phyloP scores from a whole-genome alignment of 2,113 vertebrate genomes.

The Xyrauchen texanus region DNA sequence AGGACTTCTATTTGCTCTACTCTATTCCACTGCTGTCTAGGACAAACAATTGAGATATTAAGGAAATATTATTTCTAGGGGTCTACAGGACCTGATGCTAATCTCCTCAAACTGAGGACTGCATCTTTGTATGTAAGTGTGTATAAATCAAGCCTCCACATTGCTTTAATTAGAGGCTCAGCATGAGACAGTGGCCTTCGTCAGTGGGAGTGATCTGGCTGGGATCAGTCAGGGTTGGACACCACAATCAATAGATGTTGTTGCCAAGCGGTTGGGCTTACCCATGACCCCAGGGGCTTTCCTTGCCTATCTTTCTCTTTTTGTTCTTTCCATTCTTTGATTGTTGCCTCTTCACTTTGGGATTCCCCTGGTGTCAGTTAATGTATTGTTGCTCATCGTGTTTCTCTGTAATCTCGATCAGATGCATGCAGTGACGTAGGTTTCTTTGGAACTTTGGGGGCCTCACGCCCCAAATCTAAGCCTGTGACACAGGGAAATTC shows the following conservation, averaged over 20 bases:
- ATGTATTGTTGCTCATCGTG: constrained; percentile 62
- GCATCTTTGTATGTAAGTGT: constrained; percentile 21
- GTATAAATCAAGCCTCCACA: constrained; percentile 38
- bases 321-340: constrained; percentile 44
- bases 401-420: constrained; percentile 68
- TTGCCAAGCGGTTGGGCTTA: constrained; percentile 66
- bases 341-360: constrained; percentile 62
- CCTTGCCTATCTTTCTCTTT: constrained; percentile 34
- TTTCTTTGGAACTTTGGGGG: not conserved
- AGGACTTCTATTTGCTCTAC: too few relatives aligned
- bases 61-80: not conserved
- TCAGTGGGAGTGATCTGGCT: constrained; percentile 64
- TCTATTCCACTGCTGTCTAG: too few relatives aligned
- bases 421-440: constrained; percentile 49
- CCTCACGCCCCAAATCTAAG: not conserved
- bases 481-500: not conserved
- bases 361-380: constrained; percentile 60
- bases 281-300: constrained; percentile 64
- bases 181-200: constrained; percentile 62
- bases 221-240: constrained; percentile 60
- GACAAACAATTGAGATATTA: not conserved
- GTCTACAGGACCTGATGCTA: not conserved
- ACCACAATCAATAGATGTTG: constrained; percentile 43
- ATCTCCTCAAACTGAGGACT: not conserved
- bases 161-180: constrained; percentile 61